Base-by-base conservation (phyloP, 2,113 vertebrate genomes). In the Pongo pygmaeus region DNA sequence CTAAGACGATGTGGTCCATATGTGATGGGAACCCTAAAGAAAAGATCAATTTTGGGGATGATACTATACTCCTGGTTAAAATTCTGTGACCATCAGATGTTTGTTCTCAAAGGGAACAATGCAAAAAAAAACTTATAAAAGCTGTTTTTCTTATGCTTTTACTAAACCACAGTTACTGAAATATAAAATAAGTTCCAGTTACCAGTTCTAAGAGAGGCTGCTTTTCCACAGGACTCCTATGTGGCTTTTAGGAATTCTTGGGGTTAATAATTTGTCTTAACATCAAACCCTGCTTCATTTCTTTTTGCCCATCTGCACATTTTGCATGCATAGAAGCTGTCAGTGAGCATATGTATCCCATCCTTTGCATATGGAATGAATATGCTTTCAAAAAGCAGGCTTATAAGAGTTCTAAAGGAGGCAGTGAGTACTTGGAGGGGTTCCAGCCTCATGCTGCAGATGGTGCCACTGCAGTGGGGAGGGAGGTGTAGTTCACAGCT, bases 281-380 rank as follows among this genome's bases (percentile, higher is more conserved):
- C 2, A 12, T 79, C 88, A 94, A 89, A n/a, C 14, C 35, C 69
- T 30, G 84, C 72, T 92, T 93, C 80, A 27, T 86, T 96, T 84
- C 52, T 64, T 77, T 92, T 64, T 77, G 69, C 50, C 91, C 93
- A 84, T 93, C 85, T 97, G 97, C 93, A 93, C 70, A 40, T 70
- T 98, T 96, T 94, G 95, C 81, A 84, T 94, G 97, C 87, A 43
- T 30, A 93, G 3, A 1, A 70, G 88, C 88, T 90, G 75, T 61
- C 93, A 72, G 30, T 30, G 48, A 61, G 85, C 96, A 75, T 79
- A 23, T 94, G 77, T 46, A 57, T 43, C 81, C 59, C 74, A 22
- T 32, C 13, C 83, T 97, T 88, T 94, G 91, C 97, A 94, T 97
- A 70, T 75, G 89, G 81, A 96, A 96, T 86, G 84, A 89, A 88